Evolutionary conservation across 2,888 invertebrate genomes (phyloP).

Genomic region (Eupeodes luniger): DNA sequence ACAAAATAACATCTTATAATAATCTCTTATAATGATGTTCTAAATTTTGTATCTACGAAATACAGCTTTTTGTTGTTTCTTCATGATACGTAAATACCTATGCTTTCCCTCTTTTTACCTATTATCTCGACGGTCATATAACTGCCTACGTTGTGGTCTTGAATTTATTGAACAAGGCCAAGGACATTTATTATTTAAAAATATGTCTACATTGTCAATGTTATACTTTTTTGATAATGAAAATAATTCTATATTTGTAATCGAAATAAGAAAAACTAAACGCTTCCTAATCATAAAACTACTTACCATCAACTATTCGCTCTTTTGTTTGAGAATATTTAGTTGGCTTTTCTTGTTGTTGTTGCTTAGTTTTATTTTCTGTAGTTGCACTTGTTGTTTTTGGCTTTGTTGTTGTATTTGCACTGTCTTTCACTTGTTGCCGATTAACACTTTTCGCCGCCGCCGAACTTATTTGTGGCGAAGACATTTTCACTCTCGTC

Average conservation of each 20-base stretch:
- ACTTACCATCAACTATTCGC: slow-evolving; percentile 81
- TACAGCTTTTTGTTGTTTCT: neutral
- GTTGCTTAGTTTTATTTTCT: slow-evolving; percentile 79
- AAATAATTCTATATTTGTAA: neutral
- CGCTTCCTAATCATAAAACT: neutral
- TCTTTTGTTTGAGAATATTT: slow-evolving; percentile 82
- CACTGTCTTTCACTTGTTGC: slow-evolving; percentile 37
- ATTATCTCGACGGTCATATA: neutral
- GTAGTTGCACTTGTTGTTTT: slow-evolving; percentile 46
- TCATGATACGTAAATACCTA: neutral
- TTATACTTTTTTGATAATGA: neutral
- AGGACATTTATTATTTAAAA: neutral
- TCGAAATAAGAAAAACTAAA: neutral
- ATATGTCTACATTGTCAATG: neutral
- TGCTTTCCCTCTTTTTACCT: neutral
- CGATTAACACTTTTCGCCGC: slow-evolving; percentile 48
- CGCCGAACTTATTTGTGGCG: slow-evolving; percentile 52
- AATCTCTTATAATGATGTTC: too few relatives aligned
- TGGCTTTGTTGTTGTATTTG: slow-evolving; percentile 77
- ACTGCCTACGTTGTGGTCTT: neutral
- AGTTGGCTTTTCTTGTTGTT: slow-evolving; percentile 76
- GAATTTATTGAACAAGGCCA: slow-evolving; percentile 13
- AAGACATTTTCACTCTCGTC: slow-evolving; percentile 69
- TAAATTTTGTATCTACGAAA: too few relatives aligned
- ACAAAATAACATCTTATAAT: too few relatives aligned